Evolutionary conservation across 2,888 invertebrate species (phyloP).

Genomic region (Euproctis similis): DNA sequence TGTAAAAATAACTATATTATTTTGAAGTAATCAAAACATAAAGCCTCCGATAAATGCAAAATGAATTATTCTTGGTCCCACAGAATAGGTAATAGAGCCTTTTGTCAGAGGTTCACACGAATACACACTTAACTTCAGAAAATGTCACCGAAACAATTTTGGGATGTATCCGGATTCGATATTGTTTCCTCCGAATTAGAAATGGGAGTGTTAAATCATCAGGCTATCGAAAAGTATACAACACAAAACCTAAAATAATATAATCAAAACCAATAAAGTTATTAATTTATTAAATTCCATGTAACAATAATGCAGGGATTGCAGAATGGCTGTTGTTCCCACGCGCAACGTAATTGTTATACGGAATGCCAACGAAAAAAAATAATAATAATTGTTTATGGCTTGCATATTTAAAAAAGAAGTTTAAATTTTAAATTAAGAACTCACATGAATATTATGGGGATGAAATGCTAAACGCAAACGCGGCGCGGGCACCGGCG

Average conservation of each 20-base stretch:
- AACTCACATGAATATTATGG: constrained; percentile 66
- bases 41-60: too few relatives aligned
- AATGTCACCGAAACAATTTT: too few relatives aligned
- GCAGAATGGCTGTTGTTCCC: constrained; percentile 58
- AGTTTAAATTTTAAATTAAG: constrained; percentile 1
- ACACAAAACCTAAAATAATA: constrained; percentile 4
- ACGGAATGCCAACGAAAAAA: constrained; percentile 13
- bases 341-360: constrained; percentile 29
- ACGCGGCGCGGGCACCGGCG: constrained; percentile 58
- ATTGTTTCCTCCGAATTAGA: too few relatives aligned
- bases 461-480: constrained; percentile 60
- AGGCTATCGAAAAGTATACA: too few relatives aligned
- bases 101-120: too few relatives aligned
- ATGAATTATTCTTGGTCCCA: too few relatives aligned
- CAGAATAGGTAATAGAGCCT: too few relatives aligned
- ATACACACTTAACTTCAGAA: too few relatives aligned
- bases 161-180: too few relatives aligned
- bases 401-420: background rate
- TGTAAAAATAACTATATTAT: too few relatives aligned
- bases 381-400: constrained; percentile 1
- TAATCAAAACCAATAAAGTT: constrained; percentile 27
- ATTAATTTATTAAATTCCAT: constrained; percentile 38
- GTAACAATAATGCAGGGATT: constrained; percentile 54
- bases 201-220: too few relatives aligned
- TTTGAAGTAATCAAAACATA: too few relatives aligned